These are phyloP conservation scores for Sialis lutaria DNA, from an alignment of 2,888 invertebrate genomes.

Conservation along the genomic window DNA sequence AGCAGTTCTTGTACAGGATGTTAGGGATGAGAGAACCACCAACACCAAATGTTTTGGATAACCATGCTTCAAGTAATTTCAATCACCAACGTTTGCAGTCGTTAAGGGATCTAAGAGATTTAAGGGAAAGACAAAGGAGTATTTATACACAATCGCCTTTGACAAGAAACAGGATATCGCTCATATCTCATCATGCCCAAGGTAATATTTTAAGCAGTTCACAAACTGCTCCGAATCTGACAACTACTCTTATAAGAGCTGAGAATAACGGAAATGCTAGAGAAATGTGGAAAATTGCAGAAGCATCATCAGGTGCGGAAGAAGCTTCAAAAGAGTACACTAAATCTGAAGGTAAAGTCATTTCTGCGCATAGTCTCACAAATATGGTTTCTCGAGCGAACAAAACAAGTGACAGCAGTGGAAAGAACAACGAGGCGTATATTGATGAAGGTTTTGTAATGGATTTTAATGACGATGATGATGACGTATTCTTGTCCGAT, in stretches of 20 bases:
- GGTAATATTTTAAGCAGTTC: neutral
- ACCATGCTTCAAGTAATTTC: constrained; percentile 18
- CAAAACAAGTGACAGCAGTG: neutral
- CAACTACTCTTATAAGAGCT: constrained; percentile 21
- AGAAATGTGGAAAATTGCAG: constrained; percentile 33
- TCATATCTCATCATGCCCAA: neutral
- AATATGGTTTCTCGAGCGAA: neutral
- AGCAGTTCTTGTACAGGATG: constrained; percentile 45
- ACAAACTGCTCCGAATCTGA: constrained; percentile 6
- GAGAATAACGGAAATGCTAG: constrained; percentile 20
- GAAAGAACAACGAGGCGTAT: constrained; percentile 1
- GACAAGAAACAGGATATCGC: constrained; percentile 4
- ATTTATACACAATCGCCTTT: constrained; percentile 9
- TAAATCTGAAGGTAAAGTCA: constrained; percentile 4
- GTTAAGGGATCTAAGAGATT: constrained; percentile 5
- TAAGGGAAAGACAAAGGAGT: constrained; percentile 3
- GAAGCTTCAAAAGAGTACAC: constrained; percentile 13
- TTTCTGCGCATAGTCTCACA: neutral
- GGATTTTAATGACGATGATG: constrained; percentile 14
- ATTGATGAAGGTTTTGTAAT: neutral
- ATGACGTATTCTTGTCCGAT: constrained; percentile 19
- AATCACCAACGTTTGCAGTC: constrained; percentile 8
- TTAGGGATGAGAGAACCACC: constrained; percentile 33
- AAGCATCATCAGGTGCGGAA: constrained; percentile 26
- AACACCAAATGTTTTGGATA: constrained; percentile 5